Conservation (phyloP, 2,888 invertebrate genomes). For the Aromia moschata region DNA sequence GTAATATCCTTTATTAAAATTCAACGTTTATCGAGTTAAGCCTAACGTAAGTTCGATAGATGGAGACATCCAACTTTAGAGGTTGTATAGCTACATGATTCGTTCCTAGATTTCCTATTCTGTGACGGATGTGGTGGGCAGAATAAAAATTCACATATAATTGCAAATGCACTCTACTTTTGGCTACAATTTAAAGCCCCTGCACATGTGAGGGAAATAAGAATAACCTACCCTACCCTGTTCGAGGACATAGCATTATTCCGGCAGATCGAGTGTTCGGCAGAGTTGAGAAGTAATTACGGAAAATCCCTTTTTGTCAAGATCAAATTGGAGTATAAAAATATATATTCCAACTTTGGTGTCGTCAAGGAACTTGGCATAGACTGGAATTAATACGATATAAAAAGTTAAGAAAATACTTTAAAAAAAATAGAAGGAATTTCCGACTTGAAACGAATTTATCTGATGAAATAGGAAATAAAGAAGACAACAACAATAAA, state of each 20-base stretch:
- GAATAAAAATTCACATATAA: conserved; percentile 29
- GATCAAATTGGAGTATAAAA: background rate
- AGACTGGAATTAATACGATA: conserved; percentile 1
- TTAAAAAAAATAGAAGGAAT: background rate
- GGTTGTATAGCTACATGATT: no score
- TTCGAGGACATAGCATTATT: background rate
- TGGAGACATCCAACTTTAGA: no score
- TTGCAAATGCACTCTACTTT: conserved; percentile 14
- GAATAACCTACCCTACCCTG: background rate
- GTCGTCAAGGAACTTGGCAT: conserved; percentile 1
- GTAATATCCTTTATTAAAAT: no score
- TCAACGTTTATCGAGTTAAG: no score
- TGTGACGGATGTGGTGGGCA: conserved; percentile 37
- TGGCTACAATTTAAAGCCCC: conserved; percentile 8
- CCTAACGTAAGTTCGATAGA: no score
- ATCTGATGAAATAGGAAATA: background rate
- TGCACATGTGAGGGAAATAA: conserved; percentile 1
- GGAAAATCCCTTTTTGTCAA: background rate
- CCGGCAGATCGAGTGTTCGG: background rate
- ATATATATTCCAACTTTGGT: conserved; percentile 1
- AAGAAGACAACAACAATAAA: conserved; percentile 1
- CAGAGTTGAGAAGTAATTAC: background rate
- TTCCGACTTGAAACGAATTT: background rate
- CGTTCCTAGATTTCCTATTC: no score
- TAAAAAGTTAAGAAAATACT: conserved; percentile 1